Evolutionary conservation across 2,797 vertebrate species (phyloP), one percentile per base, ranked within the genome.

Genomic region (Masticophis lateralis): DNA sequence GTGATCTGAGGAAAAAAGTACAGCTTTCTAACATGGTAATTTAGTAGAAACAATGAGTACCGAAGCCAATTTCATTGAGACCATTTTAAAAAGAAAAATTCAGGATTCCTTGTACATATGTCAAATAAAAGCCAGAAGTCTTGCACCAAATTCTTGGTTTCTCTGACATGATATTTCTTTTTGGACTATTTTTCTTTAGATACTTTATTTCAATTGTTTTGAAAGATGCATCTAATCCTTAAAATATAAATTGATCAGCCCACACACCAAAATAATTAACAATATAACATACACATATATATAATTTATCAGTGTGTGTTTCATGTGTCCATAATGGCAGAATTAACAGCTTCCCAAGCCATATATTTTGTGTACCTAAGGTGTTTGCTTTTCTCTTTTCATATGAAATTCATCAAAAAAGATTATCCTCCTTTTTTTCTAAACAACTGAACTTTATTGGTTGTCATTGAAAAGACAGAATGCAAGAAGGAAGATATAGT

Each of bases 391-490:
- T 43, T 79, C 8, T 79, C 74, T 66, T 53, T 56, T 87, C 51
- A 87, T 90, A 28, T 43, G 27, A 90, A 63, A 90, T 32, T 92
- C 16, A 53, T 55, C 79, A 47, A 51, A 87, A 43, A 87, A 56
- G 18, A 14, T 90, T 51, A 86, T 43, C 56, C 5, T 79, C 28
- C 32, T 83, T 89, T 92, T 55, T 74, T 87, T 20, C 53, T 9
- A 74, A 32, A 79, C 20, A 92, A 28, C 87, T 83, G 55, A 53
- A 74, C 3, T 10, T 66, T 18, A 87, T 57, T 93, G 53, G 27
- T 57, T 93, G 66, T 87, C 37, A 74, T 69, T 87, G 66, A 87
- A 83, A 92, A 94, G 91, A 87, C 20, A 93, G 55, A 22, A 66
- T 91, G 20, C 18, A 27, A 28, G 87, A 86, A 91, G 27, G 63